Percentiles rank a stretch among this genome's conserved stretches.
Conservation (phyloP, 2,113 vertebrate species). For the Actenoides hombroni region DNA sequence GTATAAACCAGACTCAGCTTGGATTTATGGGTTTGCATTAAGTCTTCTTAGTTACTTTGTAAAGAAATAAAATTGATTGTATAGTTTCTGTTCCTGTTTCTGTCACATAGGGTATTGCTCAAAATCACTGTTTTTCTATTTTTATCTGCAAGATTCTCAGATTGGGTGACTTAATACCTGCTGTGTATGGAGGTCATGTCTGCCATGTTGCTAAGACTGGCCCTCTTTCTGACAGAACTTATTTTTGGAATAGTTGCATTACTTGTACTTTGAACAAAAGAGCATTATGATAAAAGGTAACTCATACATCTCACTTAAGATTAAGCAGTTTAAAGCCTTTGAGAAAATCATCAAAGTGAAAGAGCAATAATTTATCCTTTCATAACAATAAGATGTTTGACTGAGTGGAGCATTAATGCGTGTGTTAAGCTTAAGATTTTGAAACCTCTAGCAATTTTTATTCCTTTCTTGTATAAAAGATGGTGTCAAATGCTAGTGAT, state of each 20-base stretch:
- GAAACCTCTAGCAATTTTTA: background rate
- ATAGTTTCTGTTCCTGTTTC: background rate
- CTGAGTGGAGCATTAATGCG: background rate
- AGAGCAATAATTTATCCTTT: background rate
- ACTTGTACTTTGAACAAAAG: background rate
- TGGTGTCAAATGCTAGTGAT: background rate
- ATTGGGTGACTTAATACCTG: background rate
- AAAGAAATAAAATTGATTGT: background rate
- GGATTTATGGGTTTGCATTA: background rate
- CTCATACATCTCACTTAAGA: too few relatives aligned
- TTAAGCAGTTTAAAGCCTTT: background rate
- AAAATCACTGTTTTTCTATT: background rate
- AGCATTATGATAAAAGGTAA: too few relatives aligned
- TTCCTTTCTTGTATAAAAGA: background rate
- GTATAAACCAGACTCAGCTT: background rate
- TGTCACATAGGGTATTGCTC: background rate
- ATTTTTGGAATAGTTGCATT: background rate
- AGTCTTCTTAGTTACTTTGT: background rate
- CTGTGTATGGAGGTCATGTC: background rate
- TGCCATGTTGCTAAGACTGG: background rate
- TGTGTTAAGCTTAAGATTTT: background rate
- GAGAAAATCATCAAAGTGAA: slow-evolving; percentile 18
- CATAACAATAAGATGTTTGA: background rate
- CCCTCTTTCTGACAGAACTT: background rate
- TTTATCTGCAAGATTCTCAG: background rate